Percentiles rank a stretch among this genome's conserved stretches.
phyloP scores from a whole-genome alignment of 1,140 invertebrate genomes.

The Drosophila ambigua region DNA sequence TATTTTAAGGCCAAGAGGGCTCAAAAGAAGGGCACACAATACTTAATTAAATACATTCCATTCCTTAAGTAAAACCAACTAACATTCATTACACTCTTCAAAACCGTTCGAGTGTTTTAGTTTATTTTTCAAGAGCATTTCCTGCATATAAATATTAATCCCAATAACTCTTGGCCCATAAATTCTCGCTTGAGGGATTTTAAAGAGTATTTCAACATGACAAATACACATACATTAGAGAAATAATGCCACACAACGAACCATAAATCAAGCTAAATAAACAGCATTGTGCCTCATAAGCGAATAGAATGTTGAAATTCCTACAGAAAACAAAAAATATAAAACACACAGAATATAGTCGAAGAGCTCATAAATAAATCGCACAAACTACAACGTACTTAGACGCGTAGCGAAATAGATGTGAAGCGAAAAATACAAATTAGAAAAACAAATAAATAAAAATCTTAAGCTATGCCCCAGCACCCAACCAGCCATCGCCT shows the following conservation, averaged over 20 bases:
- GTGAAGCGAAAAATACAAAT: slow-evolving; percentile 60
- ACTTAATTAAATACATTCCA: too few relatives aligned
- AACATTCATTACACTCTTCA: too few relatives aligned
- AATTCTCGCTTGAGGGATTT: slow-evolving; percentile 26
- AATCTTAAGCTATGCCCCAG: slow-evolving; percentile 60
- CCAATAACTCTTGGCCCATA: neutral
- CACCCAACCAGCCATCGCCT: slow-evolving; percentile 7
- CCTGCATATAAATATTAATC: neutral
- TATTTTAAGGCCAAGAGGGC: too few relatives aligned
- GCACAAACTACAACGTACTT: slow-evolving; percentile 52
- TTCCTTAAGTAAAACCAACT: too few relatives aligned
- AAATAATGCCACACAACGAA: slow-evolving; percentile 37
- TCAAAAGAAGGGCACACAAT: too few relatives aligned
- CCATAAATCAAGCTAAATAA: slow-evolving; percentile 63
- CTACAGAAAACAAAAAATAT: slow-evolving; percentile 12
- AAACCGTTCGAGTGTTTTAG: too few relatives aligned
- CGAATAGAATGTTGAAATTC: slow-evolving; percentile 14
- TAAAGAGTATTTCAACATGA: slow-evolving; percentile 44
- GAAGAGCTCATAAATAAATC: slow-evolving; percentile 68
- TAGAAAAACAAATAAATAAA: slow-evolving; percentile 79
- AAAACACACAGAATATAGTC: slow-evolving; percentile 45
- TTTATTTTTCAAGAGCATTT: neutral
- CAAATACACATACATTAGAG: slow-evolving; percentile 39
- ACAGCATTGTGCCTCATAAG: slow-evolving; percentile 50
- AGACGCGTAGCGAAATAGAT: slow-evolving; percentile 43